A percentile compares a stretch with the other conserved stretches of the same genome.
These are phyloP conservation scores for Pseudopleuronectes americanus DNA, from an alignment of 2,797 vertebrate species.

Conservation along the genomic window DNA sequence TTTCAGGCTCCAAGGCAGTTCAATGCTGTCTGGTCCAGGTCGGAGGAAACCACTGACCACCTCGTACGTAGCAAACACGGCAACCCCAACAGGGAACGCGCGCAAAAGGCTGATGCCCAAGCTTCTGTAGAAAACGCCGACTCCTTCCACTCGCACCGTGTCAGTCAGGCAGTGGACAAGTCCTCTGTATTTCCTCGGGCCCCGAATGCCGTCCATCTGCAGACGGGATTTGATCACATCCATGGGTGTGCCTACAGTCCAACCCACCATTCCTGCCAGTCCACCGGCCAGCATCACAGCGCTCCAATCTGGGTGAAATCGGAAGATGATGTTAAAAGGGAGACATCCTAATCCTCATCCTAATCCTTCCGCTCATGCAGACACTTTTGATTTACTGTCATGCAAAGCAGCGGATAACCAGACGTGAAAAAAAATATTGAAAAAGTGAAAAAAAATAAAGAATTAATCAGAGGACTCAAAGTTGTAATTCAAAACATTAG, in stretches of 20 bases:
- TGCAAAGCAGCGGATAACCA: too few relatives aligned
- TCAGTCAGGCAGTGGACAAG: slow-evolving; percentile 87
- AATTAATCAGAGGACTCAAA: too few relatives aligned
- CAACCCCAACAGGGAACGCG: slow-evolving; percentile 93
- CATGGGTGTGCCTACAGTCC: slow-evolving; percentile 91
- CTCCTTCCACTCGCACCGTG: slow-evolving; percentile 86
- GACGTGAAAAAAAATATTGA: too few relatives aligned
- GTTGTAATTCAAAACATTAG: too few relatives aligned
- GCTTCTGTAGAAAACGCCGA: slow-evolving; percentile 89
- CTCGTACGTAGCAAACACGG: slow-evolving; percentile 91
- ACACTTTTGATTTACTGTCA: too few relatives aligned
- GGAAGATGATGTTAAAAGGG: not conserved
- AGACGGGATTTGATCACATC: slow-evolving; percentile 94
- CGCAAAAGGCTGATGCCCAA: slow-evolving; percentile 91
- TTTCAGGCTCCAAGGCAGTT: slow-evolving; percentile 47
- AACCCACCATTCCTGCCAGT: slow-evolving; percentile 87
- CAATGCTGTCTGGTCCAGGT: slow-evolving; percentile 1
- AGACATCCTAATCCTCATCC: too few relatives aligned
- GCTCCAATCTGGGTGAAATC: slow-evolving; percentile 79
- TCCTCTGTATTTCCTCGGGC: slow-evolving; percentile 84
- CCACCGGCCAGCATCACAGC: slow-evolving; percentile 90
- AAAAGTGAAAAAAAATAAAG: too few relatives aligned
- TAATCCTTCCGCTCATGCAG: too few relatives aligned
- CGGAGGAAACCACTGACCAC: slow-evolving; percentile 77
- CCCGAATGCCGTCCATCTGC: slow-evolving; percentile 85